Percentiles rank a stretch among this genome's conserved stretches.
Conservation (phyloP, 1,140 invertebrate genomes). For the Cydia pomonella region DNA sequence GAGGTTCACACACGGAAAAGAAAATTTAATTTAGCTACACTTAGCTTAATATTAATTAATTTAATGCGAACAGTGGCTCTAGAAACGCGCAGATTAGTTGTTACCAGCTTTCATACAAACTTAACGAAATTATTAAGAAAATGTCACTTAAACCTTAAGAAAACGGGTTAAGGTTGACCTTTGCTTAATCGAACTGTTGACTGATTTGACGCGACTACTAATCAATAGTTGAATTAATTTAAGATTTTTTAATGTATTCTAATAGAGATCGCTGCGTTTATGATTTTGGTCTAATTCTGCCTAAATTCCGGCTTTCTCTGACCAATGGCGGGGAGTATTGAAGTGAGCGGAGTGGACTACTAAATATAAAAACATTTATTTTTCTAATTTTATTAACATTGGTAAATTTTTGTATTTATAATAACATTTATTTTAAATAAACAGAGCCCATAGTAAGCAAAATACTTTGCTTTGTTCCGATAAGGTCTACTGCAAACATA, state of each 20-base stretch:
- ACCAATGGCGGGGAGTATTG: neutral
- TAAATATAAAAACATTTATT: neutral
- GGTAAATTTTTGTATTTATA: neutral
- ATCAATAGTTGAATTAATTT: conserved; percentile 22
- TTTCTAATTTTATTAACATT: no score
- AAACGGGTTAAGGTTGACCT: neutral
- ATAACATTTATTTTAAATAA: no score
- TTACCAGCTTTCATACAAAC: neutral
- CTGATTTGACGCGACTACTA: neutral
- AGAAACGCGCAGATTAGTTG: conserved; percentile 7
- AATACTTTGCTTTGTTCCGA: no score
- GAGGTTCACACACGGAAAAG: conserved; percentile 5
- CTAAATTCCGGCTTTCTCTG: conserved; percentile 24
- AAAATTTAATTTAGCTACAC: conserved; percentile 5
- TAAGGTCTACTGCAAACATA: no score
- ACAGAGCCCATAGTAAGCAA: no score
- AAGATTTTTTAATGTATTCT: neutral
- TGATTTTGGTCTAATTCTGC: conserved; percentile 23
- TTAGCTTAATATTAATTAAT: neutral
- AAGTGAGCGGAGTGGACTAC: neutral
- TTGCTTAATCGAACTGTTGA: neutral
- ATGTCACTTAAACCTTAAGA: neutral
- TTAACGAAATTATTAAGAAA: neutral
- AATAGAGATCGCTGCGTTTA: conserved; percentile 18
- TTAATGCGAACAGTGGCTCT: conserved; percentile 7